Percentiles rank a stretch among this genome's conserved stretches.
Conservation (phyloP, 2,888 invertebrate genomes). For the Erynnis tages region DNA sequence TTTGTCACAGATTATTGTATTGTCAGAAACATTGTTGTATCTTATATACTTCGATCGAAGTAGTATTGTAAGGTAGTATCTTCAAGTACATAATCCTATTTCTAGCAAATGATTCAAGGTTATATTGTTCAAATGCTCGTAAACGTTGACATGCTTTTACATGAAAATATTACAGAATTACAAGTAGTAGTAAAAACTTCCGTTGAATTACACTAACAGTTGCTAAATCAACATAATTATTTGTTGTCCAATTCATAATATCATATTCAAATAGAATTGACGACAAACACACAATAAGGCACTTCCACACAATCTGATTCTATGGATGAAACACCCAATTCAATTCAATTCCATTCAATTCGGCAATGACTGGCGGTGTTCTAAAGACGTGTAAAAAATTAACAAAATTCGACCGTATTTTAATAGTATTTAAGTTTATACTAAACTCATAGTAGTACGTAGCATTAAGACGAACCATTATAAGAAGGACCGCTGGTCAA, state of each 20-base stretch:
- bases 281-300: too few species aligned
- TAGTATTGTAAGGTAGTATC: not conserved
- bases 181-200: too few species aligned
- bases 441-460: not conserved
- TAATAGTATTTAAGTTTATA: not conserved
- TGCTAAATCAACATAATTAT: too few species aligned
- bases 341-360: constrained; percentile 49
- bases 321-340: constrained; percentile 37
- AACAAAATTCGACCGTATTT: constrained; percentile 10
- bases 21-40: too few species aligned
- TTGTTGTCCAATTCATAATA: too few species aligned
- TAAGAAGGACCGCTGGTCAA: not conserved
- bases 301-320: not conserved
- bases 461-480: constrained; percentile 4
- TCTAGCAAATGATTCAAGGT: too few species aligned
- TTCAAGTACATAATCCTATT: too few species aligned
- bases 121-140: too few species aligned
- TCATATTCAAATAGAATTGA: too few species aligned
- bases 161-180: too few species aligned
- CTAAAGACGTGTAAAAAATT: constrained; percentile 23
- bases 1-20: not conserved
- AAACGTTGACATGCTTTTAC: too few species aligned
- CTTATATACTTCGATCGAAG: not conserved
- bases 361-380: constrained; percentile 54
- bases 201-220: too few species aligned